phyloP scores from a whole-genome alignment of 2,888 invertebrate genomes.

The Crematogaster levior region DNA sequence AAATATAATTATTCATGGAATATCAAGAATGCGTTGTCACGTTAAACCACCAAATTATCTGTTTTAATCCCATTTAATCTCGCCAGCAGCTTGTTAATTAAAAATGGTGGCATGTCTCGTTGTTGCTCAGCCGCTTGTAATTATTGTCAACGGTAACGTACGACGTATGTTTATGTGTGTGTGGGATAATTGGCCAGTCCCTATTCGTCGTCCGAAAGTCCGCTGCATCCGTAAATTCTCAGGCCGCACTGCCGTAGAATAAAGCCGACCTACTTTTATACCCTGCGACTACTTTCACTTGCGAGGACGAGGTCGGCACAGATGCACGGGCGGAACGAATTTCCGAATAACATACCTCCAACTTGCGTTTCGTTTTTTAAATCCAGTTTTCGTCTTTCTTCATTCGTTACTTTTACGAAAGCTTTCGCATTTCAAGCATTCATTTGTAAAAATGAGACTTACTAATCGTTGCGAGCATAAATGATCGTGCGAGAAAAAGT shows the following conservation, averaged over 20 bases:
- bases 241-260: constrained; percentile 61
- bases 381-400: constrained; percentile 31
- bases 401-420: constrained; percentile 18
- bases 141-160: constrained; percentile 36
- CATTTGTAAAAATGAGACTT: neutral
- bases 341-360: constrained; percentile 59
- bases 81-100: constrained; percentile 36
- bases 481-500: neutral
- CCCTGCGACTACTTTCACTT: constrained; percentile 79
- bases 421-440: constrained; percentile 35
- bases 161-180: neutral
- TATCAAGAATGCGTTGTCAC: neutral
- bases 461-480: neutral
- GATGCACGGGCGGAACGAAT: constrained; percentile 49
- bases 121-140: constrained; percentile 1
- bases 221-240: constrained; percentile 60
- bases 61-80: neutral
- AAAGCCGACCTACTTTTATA: constrained; percentile 71
- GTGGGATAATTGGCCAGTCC: constrained; percentile 39
- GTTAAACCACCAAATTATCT: constrained; percentile 13
- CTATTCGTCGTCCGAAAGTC: constrained; percentile 33
- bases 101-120: constrained; percentile 7
- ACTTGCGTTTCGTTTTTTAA: constrained; percentile 9
- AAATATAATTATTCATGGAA: constrained; percentile 18
- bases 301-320: constrained; percentile 67